phyloP scores from a whole-genome alignment of 2,888 invertebrate genomes.

The Biston betularia region DNA sequence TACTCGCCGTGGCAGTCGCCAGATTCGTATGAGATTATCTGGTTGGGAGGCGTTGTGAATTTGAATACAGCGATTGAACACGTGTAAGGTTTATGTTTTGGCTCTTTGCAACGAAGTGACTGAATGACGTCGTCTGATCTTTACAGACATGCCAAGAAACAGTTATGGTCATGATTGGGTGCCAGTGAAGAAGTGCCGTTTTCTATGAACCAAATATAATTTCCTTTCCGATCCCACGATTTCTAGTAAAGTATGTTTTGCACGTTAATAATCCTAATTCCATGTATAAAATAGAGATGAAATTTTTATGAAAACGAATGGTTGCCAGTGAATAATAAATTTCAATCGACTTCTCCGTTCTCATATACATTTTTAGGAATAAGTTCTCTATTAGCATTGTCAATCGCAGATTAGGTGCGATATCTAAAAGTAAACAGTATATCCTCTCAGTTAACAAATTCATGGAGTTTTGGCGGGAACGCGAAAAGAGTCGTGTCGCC shows the following conservation, averaged over 20 bases:
- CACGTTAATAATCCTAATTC: not conserved
- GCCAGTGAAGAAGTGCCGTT: not conserved
- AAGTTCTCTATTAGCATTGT: too few relatives aligned
- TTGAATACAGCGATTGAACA: not conserved
- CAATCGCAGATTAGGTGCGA: not conserved
- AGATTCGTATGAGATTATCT: conserved; percentile 69
- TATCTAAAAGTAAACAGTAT: not conserved
- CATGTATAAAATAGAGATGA: too few relatives aligned
- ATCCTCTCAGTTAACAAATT: conserved; percentile 10
- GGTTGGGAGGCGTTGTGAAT: not conserved
- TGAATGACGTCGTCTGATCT: not conserved
- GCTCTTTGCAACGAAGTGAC: conserved; percentile 4
- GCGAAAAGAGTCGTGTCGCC: too few relatives aligned
- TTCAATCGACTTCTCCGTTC: too few relatives aligned
- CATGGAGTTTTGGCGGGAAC: too few relatives aligned
- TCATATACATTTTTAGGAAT: too few relatives aligned
- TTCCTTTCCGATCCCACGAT: not conserved
- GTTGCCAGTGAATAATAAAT: too few relatives aligned
- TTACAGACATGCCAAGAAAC: not conserved
- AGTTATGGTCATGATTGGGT: not conserved
- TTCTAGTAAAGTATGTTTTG: not conserved
- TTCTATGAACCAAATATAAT: too few relatives aligned
- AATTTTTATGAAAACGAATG: not conserved
- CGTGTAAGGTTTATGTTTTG: not conserved
- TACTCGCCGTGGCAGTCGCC: conserved; percentile 75